phyloP scores from a whole-genome alignment of 2,113 vertebrate genomes.

The Pomatostomus ruficeps region DNA sequence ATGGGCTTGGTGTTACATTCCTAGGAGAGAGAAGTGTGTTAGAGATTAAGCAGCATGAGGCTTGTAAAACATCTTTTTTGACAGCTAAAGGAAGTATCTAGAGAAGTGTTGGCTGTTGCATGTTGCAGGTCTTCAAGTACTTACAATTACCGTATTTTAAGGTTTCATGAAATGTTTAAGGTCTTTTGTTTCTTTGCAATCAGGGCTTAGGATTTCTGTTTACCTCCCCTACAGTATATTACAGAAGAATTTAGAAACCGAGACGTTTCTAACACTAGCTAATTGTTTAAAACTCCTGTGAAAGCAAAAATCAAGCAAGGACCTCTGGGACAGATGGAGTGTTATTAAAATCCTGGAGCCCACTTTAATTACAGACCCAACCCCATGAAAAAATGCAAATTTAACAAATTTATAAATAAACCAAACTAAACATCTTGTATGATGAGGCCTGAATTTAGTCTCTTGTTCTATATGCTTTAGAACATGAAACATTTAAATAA shows the following conservation, averaged over 20 bases:
- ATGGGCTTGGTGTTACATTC: not conserved
- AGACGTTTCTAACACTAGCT: not conserved
- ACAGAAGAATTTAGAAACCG: not conserved
- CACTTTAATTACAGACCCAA: not conserved
- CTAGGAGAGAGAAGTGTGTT: not conserved
- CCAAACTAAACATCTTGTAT: not conserved
- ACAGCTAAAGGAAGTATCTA: conserved; percentile 20
- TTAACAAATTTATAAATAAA: not conserved
- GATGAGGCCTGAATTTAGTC: not conserved
- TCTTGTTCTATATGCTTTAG: not conserved
- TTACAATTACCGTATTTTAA: not conserved
- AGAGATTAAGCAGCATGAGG: not conserved
- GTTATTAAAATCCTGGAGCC: conserved; percentile 3
- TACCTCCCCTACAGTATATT: not conserved
- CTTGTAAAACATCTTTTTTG: conserved; percentile 18
- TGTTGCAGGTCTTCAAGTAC: not conserved
- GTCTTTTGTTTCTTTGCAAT: not conserved
- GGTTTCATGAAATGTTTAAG: not conserved
- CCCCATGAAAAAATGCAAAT: not conserved
- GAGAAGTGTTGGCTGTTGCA: not conserved
- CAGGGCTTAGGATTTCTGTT: not conserved
- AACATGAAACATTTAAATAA: not conserved
- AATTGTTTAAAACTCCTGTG: not conserved
- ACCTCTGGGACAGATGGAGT: not conserved
- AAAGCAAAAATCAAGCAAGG: not conserved